A percentile compares a stretch with the other conserved stretches of the same genome.
Evolutionary conservation across 2,888 invertebrate species (phyloP).

Genomic region (Bruchidius siliquastri): DNA sequence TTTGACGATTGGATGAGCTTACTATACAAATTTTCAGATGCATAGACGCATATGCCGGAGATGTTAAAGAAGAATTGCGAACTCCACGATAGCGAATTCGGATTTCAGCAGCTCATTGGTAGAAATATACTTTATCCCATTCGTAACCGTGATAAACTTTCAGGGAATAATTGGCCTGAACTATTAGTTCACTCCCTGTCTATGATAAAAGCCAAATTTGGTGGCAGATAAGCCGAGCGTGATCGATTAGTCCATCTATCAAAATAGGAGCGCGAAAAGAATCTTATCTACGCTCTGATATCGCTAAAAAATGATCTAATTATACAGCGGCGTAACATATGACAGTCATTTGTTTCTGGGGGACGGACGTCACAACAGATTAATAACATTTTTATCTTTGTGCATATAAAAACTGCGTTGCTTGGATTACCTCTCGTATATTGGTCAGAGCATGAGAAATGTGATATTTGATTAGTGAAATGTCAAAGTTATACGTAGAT

Average conservation of each 20-base stretch:
- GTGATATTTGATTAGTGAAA: not conserved
- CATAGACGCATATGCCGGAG: too few relatives aligned
- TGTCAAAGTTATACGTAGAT: too few relatives aligned
- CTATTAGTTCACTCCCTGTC: not conserved
- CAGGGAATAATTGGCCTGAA: not conserved
- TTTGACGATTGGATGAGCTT: too few relatives aligned
- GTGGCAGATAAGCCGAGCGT: slow-evolving; percentile 1
- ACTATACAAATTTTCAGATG: too few relatives aligned
- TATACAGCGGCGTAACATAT: slow-evolving; percentile 17
- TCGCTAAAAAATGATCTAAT: slow-evolving; percentile 29
- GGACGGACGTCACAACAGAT: not conserved
- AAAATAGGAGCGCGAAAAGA: slow-evolving; percentile 24
- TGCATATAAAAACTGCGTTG: not conserved
- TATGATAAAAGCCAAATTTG: not conserved
- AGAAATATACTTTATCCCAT: too few relatives aligned
- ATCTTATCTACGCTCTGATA: slow-evolving; percentile 23
- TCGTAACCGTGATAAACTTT: too few relatives aligned
- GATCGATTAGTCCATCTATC: slow-evolving; percentile 25
- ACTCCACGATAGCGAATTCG: too few relatives aligned
- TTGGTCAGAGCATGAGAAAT: not conserved
- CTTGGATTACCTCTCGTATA: not conserved
- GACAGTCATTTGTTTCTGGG: not conserved
- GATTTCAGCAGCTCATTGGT: too few relatives aligned
- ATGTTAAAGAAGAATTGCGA: too few relatives aligned
- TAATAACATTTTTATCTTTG: not conserved